Conservation (phyloP, 37 sponge, comb jelly and placozoan genomes). For the Petrosia ficiformis region DNA sequence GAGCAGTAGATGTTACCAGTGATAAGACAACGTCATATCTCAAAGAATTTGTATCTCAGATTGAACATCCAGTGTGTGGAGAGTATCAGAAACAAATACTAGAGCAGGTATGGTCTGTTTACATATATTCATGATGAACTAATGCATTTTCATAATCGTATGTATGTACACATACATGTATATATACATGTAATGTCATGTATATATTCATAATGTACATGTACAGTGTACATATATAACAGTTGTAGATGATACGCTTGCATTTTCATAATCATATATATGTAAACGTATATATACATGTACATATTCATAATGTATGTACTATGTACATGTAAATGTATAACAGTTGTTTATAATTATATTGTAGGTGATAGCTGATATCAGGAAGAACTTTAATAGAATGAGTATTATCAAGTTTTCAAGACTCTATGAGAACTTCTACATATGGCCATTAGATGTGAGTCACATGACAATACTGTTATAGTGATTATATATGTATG, state of each 20-base stretch:
- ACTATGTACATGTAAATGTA: too few relatives aligned
- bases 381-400: constrained; percentile 11
- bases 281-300: too few relatives aligned
- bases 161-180: too few relatives aligned
- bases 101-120: constrained; percentile 23
- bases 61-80: constrained; percentile 8
- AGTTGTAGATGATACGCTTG: too few relatives aligned
- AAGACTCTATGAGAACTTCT: constrained; percentile 46
- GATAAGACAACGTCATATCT: constrained; percentile 32
- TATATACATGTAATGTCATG: too few relatives aligned
- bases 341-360: too few relatives aligned
- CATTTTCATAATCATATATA: too few relatives aligned
- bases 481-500: background rate
- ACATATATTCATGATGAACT: too few relatives aligned
- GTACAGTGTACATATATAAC: too few relatives aligned
- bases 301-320: too few relatives aligned
- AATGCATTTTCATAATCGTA: too few relatives aligned
- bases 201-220: too few relatives aligned
- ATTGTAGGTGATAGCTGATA: background rate
- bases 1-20: constrained; percentile 19
- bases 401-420: constrained; percentile 27
- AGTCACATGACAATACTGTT: background rate
- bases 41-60: constrained; percentile 40
- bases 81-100: constrained; percentile 35
- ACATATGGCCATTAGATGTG: constrained; percentile 55